phyloP scores from a whole-genome alignment of 2,797 vertebrate genomes.

The Mareca strepera region DNA sequence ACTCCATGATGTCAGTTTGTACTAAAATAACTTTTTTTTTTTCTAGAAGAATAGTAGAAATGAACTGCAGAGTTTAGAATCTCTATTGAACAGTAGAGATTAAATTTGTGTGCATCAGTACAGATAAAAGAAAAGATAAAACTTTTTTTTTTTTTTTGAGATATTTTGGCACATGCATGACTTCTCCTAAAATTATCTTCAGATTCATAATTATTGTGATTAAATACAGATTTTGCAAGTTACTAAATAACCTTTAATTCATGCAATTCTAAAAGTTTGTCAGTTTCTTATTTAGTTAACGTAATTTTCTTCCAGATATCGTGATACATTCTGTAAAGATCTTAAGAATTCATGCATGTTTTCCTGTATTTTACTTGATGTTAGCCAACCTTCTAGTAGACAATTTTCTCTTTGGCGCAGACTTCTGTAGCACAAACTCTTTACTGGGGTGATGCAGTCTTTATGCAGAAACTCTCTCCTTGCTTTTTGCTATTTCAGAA shows the following conservation, averaged over 20 bases:
- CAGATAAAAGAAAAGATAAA: background rate
- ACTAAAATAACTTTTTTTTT: background rate
- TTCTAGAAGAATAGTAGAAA: background rate
- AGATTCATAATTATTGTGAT: background rate
- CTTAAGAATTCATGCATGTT: background rate
- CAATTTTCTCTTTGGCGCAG: background rate
- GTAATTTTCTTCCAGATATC: background rate
- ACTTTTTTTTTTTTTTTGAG: background rate
- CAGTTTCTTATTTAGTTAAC: background rate
- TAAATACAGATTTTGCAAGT: background rate
- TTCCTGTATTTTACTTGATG: background rate
- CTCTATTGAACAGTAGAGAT: background rate
- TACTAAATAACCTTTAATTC: background rate
- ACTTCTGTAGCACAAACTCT: background rate
- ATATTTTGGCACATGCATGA: background rate
- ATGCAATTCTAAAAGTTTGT: background rate
- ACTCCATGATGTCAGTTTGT: background rate
- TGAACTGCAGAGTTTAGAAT: background rate
- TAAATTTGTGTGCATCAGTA: background rate
- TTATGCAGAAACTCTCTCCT: background rate
- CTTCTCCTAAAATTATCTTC: background rate
- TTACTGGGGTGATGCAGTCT: background rate
- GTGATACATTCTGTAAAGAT: background rate
- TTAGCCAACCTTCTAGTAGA: background rate
- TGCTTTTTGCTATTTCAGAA: background rate